Conservation (phyloP, 2,113 vertebrate genomes). For the Percopsis transmontana region DNA sequence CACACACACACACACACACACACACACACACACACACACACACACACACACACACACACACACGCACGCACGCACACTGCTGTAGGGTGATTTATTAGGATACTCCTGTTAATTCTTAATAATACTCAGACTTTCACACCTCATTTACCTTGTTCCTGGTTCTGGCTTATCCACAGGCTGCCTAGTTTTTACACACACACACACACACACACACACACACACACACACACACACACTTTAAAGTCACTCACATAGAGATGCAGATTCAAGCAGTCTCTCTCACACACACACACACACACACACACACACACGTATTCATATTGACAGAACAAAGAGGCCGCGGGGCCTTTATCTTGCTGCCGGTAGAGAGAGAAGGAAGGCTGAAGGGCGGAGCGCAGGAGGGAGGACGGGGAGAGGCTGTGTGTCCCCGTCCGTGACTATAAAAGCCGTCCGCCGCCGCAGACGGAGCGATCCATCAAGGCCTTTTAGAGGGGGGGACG, state of each 20-base stretch:
- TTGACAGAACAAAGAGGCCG: conserved; percentile 45
- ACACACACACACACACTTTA: neutral
- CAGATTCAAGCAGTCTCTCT: conserved; percentile 14
- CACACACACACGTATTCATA: conserved; percentile 17
- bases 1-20: too few relatives aligned
- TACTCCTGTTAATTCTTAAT: conserved; percentile 82
- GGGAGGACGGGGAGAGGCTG: conserved; percentile 31
- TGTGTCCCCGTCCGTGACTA: conserved; percentile 50
- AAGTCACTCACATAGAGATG: neutral
- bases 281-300: conserved; percentile 22
- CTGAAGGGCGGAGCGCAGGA: conserved; percentile 40
- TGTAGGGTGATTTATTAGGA: conserved; percentile 80
- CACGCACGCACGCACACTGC: conserved; percentile 44
- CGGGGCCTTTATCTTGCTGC: conserved; percentile 57
- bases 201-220: conserved; percentile 15
- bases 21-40: conserved; percentile 9
- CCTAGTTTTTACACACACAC: conserved; percentile 42
- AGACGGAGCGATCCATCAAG: conserved; percentile 56
- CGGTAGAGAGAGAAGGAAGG: conserved; percentile 45
- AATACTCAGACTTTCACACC: conserved; percentile 82
- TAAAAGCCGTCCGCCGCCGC: conserved; percentile 53
- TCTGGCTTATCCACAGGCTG: conserved; percentile 68
- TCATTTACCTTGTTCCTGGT: conserved; percentile 79
- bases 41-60: conserved; percentile 36
- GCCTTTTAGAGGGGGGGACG: conserved; percentile 37